Percentiles rank a stretch among this genome's conserved stretches.
These are phyloP conservation scores for Dione juno DNA, from an alignment of 2,888 invertebrate genomes.

Conservation along the genomic window DNA sequence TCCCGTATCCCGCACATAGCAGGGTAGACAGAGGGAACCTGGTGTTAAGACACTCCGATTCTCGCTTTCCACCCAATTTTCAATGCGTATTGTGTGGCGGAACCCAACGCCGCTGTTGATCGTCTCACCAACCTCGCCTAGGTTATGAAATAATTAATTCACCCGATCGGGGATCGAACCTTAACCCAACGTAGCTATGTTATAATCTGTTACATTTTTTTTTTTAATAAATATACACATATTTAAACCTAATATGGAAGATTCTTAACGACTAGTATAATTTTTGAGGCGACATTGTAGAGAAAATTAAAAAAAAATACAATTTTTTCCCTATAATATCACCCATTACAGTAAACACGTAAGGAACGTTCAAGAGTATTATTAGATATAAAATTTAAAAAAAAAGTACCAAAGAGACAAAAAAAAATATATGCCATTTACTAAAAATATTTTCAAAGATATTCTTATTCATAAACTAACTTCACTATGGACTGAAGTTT, in stretches of 20 bases:
- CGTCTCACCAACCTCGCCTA: too few relatives aligned
- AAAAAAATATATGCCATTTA: background rate
- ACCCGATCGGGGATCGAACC: background rate
- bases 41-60: too few relatives aligned
- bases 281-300: conserved; percentile 4
- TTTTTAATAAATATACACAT: background rate
- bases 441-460: background rate
- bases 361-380: conserved; percentile 16
- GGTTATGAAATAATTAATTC: too few relatives aligned
- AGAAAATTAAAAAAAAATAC: background rate
- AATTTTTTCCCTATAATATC: background rate
- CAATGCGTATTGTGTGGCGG: too few relatives aligned
- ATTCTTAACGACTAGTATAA: conserved; percentile 31
- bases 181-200: background rate
- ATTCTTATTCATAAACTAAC: too few relatives aligned
- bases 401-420: background rate
- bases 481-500: too few relatives aligned
- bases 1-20: too few relatives aligned
- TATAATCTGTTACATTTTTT: background rate
- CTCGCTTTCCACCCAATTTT: too few relatives aligned
- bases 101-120: too few relatives aligned
- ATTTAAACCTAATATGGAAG: conserved; percentile 22
- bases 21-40: too few relatives aligned
- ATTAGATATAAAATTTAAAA: background rate
- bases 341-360: background rate